phyloP scores from a whole-genome alignment of 2,888 invertebrate species.

The Chymomyza fuscimana region DNA sequence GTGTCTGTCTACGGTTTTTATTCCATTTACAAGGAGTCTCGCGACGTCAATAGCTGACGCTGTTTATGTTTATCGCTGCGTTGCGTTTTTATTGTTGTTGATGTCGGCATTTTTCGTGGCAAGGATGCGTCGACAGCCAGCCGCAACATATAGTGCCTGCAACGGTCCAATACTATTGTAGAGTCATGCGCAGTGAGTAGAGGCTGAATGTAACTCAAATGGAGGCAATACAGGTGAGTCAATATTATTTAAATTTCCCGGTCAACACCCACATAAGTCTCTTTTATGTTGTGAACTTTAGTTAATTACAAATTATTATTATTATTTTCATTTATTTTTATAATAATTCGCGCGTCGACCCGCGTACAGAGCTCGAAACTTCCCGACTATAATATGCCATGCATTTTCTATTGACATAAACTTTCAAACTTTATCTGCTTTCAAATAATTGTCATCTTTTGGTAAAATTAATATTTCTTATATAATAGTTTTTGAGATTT shows the following conservation, averaged over 20 bases:
- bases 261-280: not conserved
- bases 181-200: constrained; percentile 63
- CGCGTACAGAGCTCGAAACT: too few species aligned
- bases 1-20: constrained; percentile 50
- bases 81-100: constrained; percentile 54
- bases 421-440: too few species aligned
- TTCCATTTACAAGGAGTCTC: constrained; percentile 55
- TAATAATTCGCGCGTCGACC: too few species aligned
- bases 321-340: too few species aligned
- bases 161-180: constrained; percentile 36
- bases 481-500: too few species aligned
- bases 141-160: not conserved
- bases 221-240: not conserved
- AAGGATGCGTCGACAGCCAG: constrained; percentile 43
- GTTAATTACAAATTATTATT: too few species aligned
- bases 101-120: constrained; percentile 61
- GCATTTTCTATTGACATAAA: too few species aligned
- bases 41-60: constrained; percentile 37
- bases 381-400: too few species aligned
- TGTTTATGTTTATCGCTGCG: constrained; percentile 70
- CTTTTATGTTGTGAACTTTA: not conserved
- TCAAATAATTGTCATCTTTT: too few species aligned
- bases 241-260: not conserved
- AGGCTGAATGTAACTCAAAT: constrained; percentile 3
- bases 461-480: too few species aligned